Evolutionary conservation across 1,140 invertebrate genomes (phyloP).

Genomic region (Papilio machaon): DNA sequence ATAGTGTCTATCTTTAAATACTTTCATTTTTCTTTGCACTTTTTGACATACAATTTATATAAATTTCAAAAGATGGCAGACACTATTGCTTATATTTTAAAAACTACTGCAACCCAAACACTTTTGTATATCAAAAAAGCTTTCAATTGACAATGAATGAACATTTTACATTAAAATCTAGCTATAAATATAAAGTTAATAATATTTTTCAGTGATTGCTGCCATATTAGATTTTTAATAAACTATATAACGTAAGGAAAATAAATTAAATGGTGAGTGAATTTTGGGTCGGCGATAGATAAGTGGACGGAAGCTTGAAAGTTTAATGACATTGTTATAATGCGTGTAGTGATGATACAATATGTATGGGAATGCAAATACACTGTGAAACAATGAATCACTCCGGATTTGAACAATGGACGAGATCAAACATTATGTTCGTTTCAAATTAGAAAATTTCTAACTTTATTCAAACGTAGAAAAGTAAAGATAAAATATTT

Average conservation of each 20-base stretch:
- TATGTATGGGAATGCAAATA: constrained; percentile 14
- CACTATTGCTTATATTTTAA: no score
- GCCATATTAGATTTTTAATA: not conserved
- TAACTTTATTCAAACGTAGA: constrained; percentile 3
- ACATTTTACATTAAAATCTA: not conserved
- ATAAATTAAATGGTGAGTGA: not conserved
- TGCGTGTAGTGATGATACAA: not conserved
- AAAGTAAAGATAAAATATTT: constrained; percentile 16
- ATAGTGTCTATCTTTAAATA: no score
- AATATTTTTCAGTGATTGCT: not conserved
- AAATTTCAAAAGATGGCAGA: no score
- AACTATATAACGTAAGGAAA: not conserved
- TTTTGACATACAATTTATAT: no score
- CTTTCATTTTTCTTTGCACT: no score
- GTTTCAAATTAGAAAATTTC: not conserved
- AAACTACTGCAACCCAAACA: no score
- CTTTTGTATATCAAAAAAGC: not conserved
- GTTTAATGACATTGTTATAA: constrained; percentile 31
- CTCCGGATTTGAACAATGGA: constrained; percentile 44
- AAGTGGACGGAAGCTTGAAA: constrained; percentile 4
- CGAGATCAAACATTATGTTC: constrained; percentile 38
- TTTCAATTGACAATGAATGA: not conserved
- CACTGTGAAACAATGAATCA: constrained; percentile 51
- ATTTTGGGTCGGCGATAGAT: not conserved
- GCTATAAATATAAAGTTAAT: not conserved